Percentiles rank a stretch among this genome's conserved stretches.
Evolutionary conservation across 1,140 invertebrate species (phyloP).

Genomic region (Camponotus vicinus): DNA sequence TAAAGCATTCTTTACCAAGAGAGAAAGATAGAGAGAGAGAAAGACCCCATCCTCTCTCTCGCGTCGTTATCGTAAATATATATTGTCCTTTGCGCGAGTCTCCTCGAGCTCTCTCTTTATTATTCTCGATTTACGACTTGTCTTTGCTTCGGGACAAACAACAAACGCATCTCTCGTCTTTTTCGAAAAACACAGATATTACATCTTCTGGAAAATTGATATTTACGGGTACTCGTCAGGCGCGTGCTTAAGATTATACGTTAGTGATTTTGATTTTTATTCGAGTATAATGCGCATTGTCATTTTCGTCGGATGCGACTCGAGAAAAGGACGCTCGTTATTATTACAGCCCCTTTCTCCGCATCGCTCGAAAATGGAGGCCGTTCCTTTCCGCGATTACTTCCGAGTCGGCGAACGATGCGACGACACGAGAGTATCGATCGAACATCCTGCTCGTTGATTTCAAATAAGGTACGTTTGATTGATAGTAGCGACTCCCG

Average conservation of each 20-base stretch:
- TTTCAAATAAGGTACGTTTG: constrained; percentile 23
- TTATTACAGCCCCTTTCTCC: background rate
- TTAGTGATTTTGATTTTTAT: background rate
- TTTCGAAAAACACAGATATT: too few relatives aligned
- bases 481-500: constrained; percentile 11
- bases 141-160: background rate
- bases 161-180: background rate
- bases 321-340: background rate
- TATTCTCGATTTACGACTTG: background rate
- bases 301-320: background rate
- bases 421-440: constrained; percentile 33
- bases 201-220: constrained; percentile 9
- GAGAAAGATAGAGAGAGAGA: background rate
- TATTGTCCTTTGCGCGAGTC: background rate
- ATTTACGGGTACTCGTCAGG: background rate
- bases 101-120: background rate
- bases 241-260: background rate
- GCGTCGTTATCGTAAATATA: background rate
- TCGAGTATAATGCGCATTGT: background rate
- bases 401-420: constrained; percentile 20
- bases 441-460: constrained; percentile 17
- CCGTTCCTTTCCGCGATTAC: constrained; percentile 36
- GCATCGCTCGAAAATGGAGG: constrained; percentile 16
- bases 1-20: constrained; percentile 1
- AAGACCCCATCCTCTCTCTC: background rate